These are phyloP conservation scores for Bathynomus jamesi DNA, from an alignment of 1,140 invertebrate genomes.

Conservation along the genomic window DNA sequence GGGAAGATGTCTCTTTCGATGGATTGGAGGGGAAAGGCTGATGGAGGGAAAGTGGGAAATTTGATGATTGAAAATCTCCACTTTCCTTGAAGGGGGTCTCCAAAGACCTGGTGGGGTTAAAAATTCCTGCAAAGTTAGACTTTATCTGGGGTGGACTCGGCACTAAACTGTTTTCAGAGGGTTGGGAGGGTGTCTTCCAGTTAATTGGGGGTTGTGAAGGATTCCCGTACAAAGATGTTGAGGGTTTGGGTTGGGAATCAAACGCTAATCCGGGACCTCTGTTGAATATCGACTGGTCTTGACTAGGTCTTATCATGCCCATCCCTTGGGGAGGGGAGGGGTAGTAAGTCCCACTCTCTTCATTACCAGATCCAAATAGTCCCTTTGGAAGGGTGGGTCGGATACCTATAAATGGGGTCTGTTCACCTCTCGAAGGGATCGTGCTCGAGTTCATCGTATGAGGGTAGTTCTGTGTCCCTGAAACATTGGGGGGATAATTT, in stretches of 20 bases:
- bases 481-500: background rate
- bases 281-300: background rate
- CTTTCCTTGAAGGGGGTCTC: background rate
- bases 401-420: background rate
- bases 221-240: background rate
- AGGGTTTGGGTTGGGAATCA: background rate
- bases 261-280: background rate
- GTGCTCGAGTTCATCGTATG: background rate
- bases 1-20: background rate
- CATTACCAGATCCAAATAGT: background rate
- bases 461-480: conserved; percentile 9
- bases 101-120: background rate
- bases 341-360: background rate
- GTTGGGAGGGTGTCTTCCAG: background rate
- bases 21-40: background rate
- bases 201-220: background rate
- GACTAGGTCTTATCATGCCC: background rate
- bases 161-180: background rate
- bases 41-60: background rate
- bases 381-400: background rate
- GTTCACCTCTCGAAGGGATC: background rate
- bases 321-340: background rate
- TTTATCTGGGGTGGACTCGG: background rate
- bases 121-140: background rate
- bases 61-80: background rate